Evolutionary conservation across 2,888 invertebrate genomes (phyloP), one percentile per base, ranked within the genome.

Genomic region (Rhagophthalmus giganteus): DNA sequence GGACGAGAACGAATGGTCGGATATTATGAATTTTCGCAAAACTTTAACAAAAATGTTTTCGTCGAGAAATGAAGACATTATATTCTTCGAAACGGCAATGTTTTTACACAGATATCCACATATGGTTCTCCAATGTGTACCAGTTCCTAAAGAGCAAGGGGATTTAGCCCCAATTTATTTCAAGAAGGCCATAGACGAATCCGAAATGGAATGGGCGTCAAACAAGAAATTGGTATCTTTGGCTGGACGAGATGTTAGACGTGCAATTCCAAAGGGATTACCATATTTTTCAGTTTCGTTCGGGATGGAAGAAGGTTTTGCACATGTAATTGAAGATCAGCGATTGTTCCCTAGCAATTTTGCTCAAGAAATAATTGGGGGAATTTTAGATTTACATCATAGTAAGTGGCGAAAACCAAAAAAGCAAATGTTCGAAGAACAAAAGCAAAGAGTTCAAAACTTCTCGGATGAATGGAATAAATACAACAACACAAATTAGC

Each of bases 281-380:
- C 90, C 97, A 0, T 99, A 98, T 73, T 95, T 99, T 74, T 85
- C 88, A 78, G 89, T 99, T 0, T 88, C 93, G 73, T 98, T 98
- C 78, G 96, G 93, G 10, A 84, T 87, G 77, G 85, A 89, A 30
- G 84, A 87, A 39, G 98, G 98, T 1, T 98, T 88, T 78, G 98
- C 95, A 33, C 98, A 99, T 77, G 91, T 98, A 0, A 94, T 99
- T 65, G 98, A 99, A 76, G 92, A 98, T 73, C 90, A 93, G 69
- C 80, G 84, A 45, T 72, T 83, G 26, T 98, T 98, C 74, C 92
- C 95, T 0, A 76, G 72, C 39, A 88, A 89, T 74, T 99, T 97
- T 81, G 98, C 93, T 2, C 88, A 91, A 79, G 95, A 97, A 85
- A 87, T 97, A 9, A 86, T 99, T 68, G 96, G 92, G 11, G 97